phyloP scores from a whole-genome alignment of 1,140 invertebrate species.

The Lerema accius region DNA sequence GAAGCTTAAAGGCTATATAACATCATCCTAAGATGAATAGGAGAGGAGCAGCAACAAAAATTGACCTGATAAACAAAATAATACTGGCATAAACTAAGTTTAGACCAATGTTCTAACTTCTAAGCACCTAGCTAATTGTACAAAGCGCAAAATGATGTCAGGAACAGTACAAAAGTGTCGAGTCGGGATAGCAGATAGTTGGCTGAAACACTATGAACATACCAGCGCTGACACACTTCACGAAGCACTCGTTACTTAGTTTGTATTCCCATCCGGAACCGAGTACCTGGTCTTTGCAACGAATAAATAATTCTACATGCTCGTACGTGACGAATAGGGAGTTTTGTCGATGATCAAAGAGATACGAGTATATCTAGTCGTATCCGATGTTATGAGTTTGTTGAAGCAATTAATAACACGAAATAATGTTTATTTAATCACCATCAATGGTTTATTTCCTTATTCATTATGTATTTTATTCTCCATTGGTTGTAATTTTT shows the following conservation, averaged over 20 bases:
- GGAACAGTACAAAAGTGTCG: conserved; percentile 7
- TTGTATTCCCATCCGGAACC: neutral
- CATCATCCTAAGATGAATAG: too few relatives aligned
- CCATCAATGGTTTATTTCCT: too few relatives aligned
- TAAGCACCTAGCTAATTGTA: neutral
- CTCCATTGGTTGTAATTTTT: too few relatives aligned
- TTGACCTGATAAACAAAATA: too few relatives aligned
- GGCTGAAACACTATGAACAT: neutral
- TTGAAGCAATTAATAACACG: too few relatives aligned
- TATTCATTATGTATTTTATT: too few relatives aligned
- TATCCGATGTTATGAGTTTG: too few relatives aligned
- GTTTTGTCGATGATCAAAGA: neutral
- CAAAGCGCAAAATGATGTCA: conserved; percentile 2
- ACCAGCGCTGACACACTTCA: conserved; percentile 5
- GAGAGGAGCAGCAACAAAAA: too few relatives aligned
- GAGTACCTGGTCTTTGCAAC: neutral
- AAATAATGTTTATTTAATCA: too few relatives aligned
- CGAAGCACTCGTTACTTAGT: conserved; percentile 10
- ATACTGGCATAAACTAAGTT: neutral
- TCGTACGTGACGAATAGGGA: neutral
- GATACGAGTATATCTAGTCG: neutral
- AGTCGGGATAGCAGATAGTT: neutral
- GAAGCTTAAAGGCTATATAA: too few relatives aligned
- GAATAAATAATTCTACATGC: neutral
- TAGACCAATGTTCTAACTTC: too few relatives aligned